Base-by-base conservation (phyloP, 2,113 vertebrate genomes). In the Perca fluviatilis region DNA sequence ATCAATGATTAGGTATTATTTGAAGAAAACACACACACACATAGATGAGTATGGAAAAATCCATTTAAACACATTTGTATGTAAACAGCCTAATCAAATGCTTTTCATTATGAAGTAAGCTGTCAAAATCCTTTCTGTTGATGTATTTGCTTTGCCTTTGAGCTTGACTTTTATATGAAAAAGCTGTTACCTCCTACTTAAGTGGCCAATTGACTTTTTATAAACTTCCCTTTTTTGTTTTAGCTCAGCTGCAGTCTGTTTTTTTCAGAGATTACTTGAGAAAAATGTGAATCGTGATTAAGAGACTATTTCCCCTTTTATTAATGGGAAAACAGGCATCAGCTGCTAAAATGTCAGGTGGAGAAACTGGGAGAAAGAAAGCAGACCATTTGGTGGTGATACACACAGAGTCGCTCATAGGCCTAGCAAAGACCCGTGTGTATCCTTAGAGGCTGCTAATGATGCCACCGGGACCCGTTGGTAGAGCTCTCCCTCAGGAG, bases 361-460 rank as follows among this genome's bases (percentile, higher is more conserved):
- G 54, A 62, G 25, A 76, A 36, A 19, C 0, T 8, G 11, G 8
- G 13, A 72, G 43, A 69, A 10, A 43, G 47, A 33, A 25, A 4
- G 19, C 30, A 49, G 19, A 30, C 43, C 74, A 61, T 83, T 58
- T 81, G 73, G 82, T 78, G 79, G n/a, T 40, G 78, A 46, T 71
- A 46, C 23, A 64, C 0, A 10, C 46, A 74, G n/a, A n/a, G n/a
- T 23, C 68, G 40, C 65, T 46, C 36, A 49, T 50, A 54, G 16
- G 21, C 27, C 57, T 13, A 51, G 27, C 40, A 30, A 47, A 33
- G 14, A 11, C 53, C 61, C 51, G 43, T 46, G n/a, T 25, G 56
- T 53, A 19, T 40, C 70, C 68, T 77, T 25, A 60, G 61, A 76
- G 64, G 68, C 88, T 40, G 63, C 66, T 79, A 36, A 46, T 74